phyloP scores from a whole-genome alignment of 1,140 invertebrate genomes.

The Maconellicoccus hirsutus region DNA sequence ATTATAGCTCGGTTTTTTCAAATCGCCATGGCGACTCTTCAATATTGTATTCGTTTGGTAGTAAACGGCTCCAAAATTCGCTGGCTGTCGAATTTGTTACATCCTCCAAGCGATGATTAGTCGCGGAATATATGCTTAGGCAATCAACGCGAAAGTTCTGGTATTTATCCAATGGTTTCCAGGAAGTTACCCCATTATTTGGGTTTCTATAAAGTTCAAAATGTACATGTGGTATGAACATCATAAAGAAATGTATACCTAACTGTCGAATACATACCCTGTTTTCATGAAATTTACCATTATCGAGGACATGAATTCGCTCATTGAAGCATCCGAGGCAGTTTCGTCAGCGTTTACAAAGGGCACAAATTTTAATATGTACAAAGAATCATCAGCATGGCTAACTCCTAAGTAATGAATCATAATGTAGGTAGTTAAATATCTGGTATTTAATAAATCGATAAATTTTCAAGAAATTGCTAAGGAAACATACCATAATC shows the following conservation, averaged over 20 bases:
- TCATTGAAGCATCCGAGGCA: neutral
- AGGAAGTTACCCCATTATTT: conserved; percentile 28
- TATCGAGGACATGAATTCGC: neutral
- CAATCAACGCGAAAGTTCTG: neutral
- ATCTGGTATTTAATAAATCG: conserved; percentile 15
- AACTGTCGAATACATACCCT: neutral
- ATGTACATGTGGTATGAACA: neutral
- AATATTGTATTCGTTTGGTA: neutral
- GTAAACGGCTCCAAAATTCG: neutral
- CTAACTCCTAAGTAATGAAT: conserved; percentile 25
- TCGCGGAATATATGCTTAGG: conserved; percentile 23
- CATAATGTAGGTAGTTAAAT: neutral
- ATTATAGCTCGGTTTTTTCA: no score
- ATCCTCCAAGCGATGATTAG: neutral
- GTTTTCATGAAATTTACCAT: neutral
- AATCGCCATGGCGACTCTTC: no score
- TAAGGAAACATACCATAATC: conserved; percentile 28
- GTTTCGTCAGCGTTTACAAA: neutral
- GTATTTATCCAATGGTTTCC: conserved; percentile 24
- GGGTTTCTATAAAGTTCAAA: neutral
- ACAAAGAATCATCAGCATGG: conserved; percentile 28
- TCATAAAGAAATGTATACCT: neutral
- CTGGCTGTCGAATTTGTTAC: neutral
- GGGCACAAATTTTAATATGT: conserved; percentile 15
- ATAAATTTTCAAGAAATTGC: conserved; percentile 27